Base-by-base conservation (phyloP, 2,797 vertebrate genomes). In the Alcedo quadribrachys region DNA sequence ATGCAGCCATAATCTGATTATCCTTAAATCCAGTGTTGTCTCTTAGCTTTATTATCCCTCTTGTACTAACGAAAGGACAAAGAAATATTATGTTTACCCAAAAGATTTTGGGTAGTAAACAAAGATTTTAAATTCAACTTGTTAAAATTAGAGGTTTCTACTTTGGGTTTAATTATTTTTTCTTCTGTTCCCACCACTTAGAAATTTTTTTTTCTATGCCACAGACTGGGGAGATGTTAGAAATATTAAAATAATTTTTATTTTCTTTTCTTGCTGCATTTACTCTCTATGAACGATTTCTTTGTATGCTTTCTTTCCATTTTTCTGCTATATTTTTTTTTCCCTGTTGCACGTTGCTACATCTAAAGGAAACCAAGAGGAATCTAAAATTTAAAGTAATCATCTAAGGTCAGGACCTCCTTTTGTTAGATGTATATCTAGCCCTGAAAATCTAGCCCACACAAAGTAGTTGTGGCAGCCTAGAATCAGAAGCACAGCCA, bases 21-120 rank as follows among this genome's bases (percentile, higher is more conserved):
- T 89, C 87, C n/a, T 90, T 87, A 93, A 93, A 90, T 67, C 78
- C 85, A 65, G 11, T 55, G 81, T 82, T 93, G 61, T 92, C 68
- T 58, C 46, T 88, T 82, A 48, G 71, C 54, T 92, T 92, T 90
- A 67, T 80, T 85, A 73, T 89, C 53, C 22, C n/a, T 80, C 57
- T 80, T 68, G 21, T 89, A 77, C 61, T 80, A 74, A 76, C 35
- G 55, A 73, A 80, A 19, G 50, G 81, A 89, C 80, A 92, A 89
- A 65, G 50, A 21, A 79, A 71, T 88, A 68, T 74, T 86, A 53
- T 92, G 37, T 92, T 92, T 91, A 75, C 37, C 30, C 50, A 65
- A 58, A 61, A 74, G 85, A 92, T 92, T 92, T 87, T 86, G 45
- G 20, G 19, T 81, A 57, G 71, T 88, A 93, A 92, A 68, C 61